Evolutionary conservation across 1,140 invertebrate species (phyloP).

Genomic region (Leptopilina boulardi): DNA sequence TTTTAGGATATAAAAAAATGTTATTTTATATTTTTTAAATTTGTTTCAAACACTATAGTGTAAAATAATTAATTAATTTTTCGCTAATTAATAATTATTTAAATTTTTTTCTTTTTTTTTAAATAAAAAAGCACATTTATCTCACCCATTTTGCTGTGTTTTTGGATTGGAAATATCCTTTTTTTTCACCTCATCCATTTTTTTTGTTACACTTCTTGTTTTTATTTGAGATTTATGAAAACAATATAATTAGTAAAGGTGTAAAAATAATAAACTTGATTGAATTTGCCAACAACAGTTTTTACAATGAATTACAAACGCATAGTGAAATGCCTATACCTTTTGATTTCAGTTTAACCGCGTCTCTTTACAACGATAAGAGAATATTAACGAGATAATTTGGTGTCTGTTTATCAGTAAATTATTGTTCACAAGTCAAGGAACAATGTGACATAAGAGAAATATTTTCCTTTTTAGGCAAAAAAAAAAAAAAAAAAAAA

Average conservation of each 20-base stretch:
- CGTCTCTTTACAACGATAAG: background rate
- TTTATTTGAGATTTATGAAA: background rate
- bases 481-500: too few species aligned
- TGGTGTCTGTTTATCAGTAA: background rate
- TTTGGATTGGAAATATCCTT: background rate
- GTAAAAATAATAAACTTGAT: background rate
- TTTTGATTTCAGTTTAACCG: background rate
- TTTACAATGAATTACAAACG: background rate
- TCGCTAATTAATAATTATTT: too few species aligned
- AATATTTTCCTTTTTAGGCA: background rate
- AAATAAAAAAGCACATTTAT: too few species aligned
- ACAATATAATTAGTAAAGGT: background rate
- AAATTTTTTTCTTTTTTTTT: too few species aligned
- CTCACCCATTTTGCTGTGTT: background rate
- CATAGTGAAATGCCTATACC: background rate
- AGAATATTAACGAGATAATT: constrained; percentile 5
- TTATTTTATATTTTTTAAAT: too few species aligned
- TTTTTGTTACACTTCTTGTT: background rate
- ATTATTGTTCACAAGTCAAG: background rate
- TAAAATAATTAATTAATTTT: too few species aligned
- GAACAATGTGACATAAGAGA: constrained; percentile 1
- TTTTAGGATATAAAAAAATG: too few species aligned
- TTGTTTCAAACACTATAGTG: too few species aligned
- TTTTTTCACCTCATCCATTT: background rate
- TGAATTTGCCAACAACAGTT: background rate